Evolutionary conservation across 2,797 vertebrate species (phyloP), one percentile per base, ranked within the genome.

Genomic region (Mus caroli): DNA sequence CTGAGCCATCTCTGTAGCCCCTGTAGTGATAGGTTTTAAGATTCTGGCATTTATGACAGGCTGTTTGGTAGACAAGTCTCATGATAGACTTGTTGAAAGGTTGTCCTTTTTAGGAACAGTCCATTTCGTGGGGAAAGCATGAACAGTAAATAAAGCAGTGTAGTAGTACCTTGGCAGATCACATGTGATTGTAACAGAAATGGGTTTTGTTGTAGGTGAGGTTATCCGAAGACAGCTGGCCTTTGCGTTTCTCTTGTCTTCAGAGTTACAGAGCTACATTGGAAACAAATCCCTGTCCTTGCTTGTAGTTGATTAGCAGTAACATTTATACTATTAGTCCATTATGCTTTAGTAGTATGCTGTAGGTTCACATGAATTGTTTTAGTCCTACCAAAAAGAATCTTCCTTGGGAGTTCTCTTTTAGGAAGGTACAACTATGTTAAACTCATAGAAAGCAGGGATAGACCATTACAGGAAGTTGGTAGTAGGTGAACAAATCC

Each of bases 41-140:
- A 73, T 56, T 22, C 67, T 56, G 85, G 28, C 37, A 37, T 96
- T 94, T 96, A 69, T 78, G 78, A 46, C 94, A 54, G 71, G 26
- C 90, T 95, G 19, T 91, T 88, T 94, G 64, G 58, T 92, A 94
- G 58, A 79, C 54, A 91, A 58, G 28, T 76, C 90, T 92, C 46
- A 52, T 84, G 93, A 67, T 54, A 24, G 67, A 54, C 43, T 71
- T 93, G 75, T 76, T 83, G 75, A 83, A 87, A 89, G 22, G 8
- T 14, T 90, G 54, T 96, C 28, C 46, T 88, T 95, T 86, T 60
- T 67, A 80, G 90, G 73, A 96, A n/a, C 17, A 34, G 7, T 84
- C 84, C 71, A 62, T 92, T 67, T 95, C 77, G 6, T 92, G 83
- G 46, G 76, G 95, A 92, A 94, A 96, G 13, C 14, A 17, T 50